These are phyloP conservation scores for Betta splendens DNA, from an alignment of 2,797 vertebrate genomes.

Conservation along the genomic window DNA sequence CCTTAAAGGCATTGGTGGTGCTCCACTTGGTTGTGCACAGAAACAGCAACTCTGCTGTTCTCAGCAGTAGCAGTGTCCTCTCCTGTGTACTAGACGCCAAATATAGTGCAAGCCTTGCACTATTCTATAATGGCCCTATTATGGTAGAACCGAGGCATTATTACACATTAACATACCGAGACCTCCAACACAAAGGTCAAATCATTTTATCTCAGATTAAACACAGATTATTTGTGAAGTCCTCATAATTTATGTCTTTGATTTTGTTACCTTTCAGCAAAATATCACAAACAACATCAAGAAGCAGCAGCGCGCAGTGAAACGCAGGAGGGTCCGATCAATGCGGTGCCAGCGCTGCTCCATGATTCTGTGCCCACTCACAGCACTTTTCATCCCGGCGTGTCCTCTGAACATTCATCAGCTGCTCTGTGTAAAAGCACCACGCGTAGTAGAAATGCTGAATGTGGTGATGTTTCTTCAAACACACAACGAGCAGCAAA, in stretches of 20 bases:
- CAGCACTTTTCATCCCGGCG: conserved; percentile 5
- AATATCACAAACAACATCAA: background rate
- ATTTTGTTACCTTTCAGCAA: background rate
- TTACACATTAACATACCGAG: background rate
- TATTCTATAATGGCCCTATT: background rate
- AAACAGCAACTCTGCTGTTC: background rate
- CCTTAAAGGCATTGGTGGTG: background rate
- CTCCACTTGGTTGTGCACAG: background rate
- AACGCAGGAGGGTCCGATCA: background rate
- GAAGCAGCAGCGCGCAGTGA: background rate
- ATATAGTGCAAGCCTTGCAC: background rate
- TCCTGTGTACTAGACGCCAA: conserved; percentile 7
- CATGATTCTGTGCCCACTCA: background rate
- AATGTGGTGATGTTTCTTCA: background rate
- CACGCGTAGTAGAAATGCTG: background rate
- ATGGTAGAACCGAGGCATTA: conserved; percentile 1
- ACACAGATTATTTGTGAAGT: background rate
- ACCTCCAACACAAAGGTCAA: background rate
- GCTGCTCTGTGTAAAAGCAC: background rate
- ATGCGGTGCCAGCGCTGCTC: background rate
- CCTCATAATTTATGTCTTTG: background rate
- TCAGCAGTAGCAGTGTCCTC: background rate
- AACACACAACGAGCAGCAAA: background rate
- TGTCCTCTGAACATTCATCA: background rate
- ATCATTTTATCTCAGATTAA: background rate